Conservation (phyloP, 2,888 invertebrate species). For the Euproctis similis region DNA sequence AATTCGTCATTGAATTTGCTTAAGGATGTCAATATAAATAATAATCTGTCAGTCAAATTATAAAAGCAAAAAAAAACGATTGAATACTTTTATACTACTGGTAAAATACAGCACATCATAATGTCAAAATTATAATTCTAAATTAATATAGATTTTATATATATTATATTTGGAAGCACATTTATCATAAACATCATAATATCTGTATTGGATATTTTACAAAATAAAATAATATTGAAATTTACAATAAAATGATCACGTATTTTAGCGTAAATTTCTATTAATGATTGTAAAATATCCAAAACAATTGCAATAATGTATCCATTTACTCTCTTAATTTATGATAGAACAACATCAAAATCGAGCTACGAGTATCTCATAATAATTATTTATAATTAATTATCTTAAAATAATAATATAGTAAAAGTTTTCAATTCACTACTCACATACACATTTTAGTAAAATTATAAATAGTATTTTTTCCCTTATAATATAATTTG, state of each 20-base stretch:
- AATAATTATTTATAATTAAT: slow-evolving; percentile 10
- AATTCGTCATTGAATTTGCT: too few relatives aligned
- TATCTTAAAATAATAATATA: slow-evolving; percentile 8
- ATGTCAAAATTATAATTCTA: slow-evolving; percentile 7
- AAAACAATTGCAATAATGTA: too few relatives aligned
- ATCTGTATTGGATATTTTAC: slow-evolving; percentile 8
- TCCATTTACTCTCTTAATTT: slow-evolving; percentile 9
- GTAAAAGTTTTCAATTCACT: slow-evolving; percentile 12
- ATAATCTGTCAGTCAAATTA: slow-evolving; percentile 6
- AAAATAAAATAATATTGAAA: too few relatives aligned
- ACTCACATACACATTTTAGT: slow-evolving; percentile 15
- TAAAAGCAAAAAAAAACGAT: slow-evolving; percentile 6
- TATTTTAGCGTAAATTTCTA: too few relatives aligned
- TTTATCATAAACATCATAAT: slow-evolving; percentile 17
- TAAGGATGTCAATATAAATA: neutral
- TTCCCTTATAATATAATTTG: slow-evolving; percentile 13
- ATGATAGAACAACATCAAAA: slow-evolving; percentile 11
- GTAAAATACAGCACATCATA: slow-evolving; percentile 8
- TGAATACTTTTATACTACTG: slow-evolving; percentile 5
- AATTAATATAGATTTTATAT: slow-evolving; percentile 8
- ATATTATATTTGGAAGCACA: slow-evolving; percentile 30
- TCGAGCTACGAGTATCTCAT: slow-evolving; percentile 24
- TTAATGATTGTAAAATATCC: slow-evolving; percentile 8
- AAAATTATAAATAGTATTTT: slow-evolving; percentile 16
- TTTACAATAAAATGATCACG: too few relatives aligned